Evolutionary conservation across 1,140 invertebrate genomes (phyloP).

Genomic region (Druon quercuslanigerum): DNA sequence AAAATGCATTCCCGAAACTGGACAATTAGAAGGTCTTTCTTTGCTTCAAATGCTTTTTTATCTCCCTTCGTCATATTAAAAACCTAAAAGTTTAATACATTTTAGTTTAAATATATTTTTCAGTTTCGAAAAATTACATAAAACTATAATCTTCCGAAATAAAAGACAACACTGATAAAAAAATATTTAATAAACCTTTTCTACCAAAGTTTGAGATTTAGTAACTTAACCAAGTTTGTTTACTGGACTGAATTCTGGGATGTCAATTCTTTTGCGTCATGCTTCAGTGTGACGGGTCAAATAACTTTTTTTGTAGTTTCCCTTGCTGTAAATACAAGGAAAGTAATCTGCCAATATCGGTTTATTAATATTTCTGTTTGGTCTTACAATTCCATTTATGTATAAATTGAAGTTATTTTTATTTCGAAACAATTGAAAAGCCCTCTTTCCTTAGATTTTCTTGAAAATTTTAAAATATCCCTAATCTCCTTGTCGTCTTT

Average conservation of each 20-base stretch:
- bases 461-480: too few species aligned
- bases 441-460: background rate
- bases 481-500: too few species aligned
- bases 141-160: background rate
- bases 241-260: background rate
- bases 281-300: background rate
- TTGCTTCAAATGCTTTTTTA: background rate
- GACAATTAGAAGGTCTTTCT: too few species aligned
- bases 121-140: background rate
- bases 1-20: too few species aligned
- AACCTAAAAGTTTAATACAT: background rate
- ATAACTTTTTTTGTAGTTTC: background rate
- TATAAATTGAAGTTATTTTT: background rate
- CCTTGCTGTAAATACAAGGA: too few species aligned
- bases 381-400: background rate
- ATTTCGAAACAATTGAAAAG: background rate
- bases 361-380: background rate
- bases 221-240: background rate
- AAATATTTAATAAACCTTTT: background rate
- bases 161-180: background rate
- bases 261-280: background rate
- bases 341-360: background rate
- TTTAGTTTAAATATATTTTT: background rate
- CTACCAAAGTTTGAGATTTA: background rate
- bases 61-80: background rate